A percentile compares a stretch with the other conserved stretches of the same genome.
phyloP scores from a whole-genome alignment of 2,888 invertebrate genomes.

The Zygaena filipendulae region DNA sequence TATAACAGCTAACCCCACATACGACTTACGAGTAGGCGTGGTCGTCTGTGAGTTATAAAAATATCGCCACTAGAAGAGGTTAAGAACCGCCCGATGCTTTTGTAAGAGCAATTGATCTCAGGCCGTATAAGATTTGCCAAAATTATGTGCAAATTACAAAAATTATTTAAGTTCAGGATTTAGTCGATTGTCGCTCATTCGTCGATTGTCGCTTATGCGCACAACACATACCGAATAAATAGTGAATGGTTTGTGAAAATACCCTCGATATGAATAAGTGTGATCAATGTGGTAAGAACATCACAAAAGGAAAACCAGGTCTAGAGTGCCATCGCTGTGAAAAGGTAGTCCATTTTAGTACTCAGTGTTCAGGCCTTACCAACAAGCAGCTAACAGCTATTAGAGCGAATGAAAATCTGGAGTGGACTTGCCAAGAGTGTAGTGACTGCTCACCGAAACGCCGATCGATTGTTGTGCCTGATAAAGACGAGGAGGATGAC shows the following conservation, averaged over 20 bases:
- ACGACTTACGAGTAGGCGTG: too few relatives aligned
- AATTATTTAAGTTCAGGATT: too few relatives aligned
- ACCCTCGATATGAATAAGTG: not conserved
- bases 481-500: conserved; percentile 11
- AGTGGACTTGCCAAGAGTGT: conserved; percentile 12
- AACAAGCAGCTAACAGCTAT: conserved; percentile 8
- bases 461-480: conserved; percentile 8
- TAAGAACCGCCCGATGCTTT: too few relatives aligned
- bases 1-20: too few relatives aligned
- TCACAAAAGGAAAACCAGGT: conserved; percentile 3
- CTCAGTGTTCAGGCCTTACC: conserved; percentile 9
- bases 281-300: not conserved
- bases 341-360: conserved; percentile 5
- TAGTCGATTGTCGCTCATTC: too few relatives aligned
- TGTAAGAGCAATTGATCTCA: too few relatives aligned
- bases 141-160: too few relatives aligned
- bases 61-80: too few relatives aligned
- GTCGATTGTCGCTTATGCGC: too few relatives aligned
- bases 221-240: not conserved
- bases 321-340: conserved; percentile 8
- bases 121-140: too few relatives aligned
- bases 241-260: not conserved
- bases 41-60: too few relatives aligned
- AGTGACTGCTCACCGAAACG: conserved; percentile 6
- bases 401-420: conserved; percentile 9